Conservation (phyloP, 2,888 invertebrate species). For the Synergus itoensis region DNA sequence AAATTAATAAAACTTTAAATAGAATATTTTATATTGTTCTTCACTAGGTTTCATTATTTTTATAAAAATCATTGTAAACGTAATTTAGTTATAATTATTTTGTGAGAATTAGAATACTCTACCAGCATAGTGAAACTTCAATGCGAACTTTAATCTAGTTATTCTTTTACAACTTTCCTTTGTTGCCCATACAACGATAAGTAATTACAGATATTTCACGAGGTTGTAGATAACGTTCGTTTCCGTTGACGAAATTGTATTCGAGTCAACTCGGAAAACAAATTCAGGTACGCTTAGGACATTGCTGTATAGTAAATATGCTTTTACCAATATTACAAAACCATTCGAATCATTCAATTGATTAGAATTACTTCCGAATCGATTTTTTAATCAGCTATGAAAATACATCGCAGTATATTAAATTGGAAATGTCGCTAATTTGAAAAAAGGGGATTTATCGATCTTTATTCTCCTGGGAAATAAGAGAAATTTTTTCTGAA, state of each 20-base stretch:
- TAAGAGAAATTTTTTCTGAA: not conserved
- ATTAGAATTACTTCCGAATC: no score
- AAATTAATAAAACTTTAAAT: not conserved
- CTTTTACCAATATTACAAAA: not conserved
- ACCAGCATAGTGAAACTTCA: not conserved
- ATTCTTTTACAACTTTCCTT: not conserved
- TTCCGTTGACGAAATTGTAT: not conserved
- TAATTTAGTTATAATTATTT: not conserved
- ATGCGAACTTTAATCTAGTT: not conserved
- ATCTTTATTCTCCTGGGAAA: not conserved
- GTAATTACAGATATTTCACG: not conserved
- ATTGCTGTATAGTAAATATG: not conserved
- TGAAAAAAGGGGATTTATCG: not conserved
- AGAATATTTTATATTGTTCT: not conserved
- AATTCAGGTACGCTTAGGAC: not conserved
- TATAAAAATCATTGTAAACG: not conserved
- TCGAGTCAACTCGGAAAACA: not conserved
- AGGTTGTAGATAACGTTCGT: not conserved
- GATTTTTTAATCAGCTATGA: no score
- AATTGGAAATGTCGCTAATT: not conserved
- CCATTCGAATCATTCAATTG: no score
- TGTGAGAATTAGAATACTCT: not conserved
- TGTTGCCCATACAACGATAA: not conserved
- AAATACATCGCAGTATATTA: no score
- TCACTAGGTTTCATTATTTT: not conserved